Conservation (phyloP, 2,888 invertebrate species). For the Dioctria linearis region DNA sequence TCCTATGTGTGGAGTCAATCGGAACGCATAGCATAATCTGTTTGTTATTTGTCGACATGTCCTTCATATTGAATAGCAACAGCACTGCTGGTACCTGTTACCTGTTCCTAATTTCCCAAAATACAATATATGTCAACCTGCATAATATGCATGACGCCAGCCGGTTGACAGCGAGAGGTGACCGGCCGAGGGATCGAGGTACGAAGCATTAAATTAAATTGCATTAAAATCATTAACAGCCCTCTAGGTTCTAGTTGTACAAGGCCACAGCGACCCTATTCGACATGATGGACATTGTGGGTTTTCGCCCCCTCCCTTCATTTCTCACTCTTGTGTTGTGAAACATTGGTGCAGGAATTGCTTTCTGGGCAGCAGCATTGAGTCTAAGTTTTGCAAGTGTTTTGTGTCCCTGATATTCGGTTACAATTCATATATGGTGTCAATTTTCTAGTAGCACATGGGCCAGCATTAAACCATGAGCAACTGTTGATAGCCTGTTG, state of each 20-base stretch:
- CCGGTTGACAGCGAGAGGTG: not conserved
- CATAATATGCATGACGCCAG: not conserved
- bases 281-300: not conserved
- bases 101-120: constrained; percentile 2
- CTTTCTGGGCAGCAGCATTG: not conserved
- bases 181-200: not conserved
- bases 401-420: constrained; percentile 20
- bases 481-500: constrained; percentile 57
- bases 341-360: constrained; percentile 3
- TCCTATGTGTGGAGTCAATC: constrained; percentile 30
- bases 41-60: constrained; percentile 43
- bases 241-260: constrained; percentile 23
- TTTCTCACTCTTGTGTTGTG: not conserved
- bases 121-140: not conserved
- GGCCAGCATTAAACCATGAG: constrained; percentile 48
- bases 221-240: constrained; percentile 49
- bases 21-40: constrained; percentile 44
- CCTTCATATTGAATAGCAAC: constrained; percentile 1
- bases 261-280: constrained; percentile 1
- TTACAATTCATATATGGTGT: constrained; percentile 31
- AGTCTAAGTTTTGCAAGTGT: constrained; percentile 4
- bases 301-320: not conserved
- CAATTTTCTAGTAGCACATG: constrained; percentile 43
- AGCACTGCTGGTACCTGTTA: constrained; percentile 13
- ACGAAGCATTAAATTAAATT: constrained; percentile 41